Evolutionary conservation across 1,140 invertebrate species (phyloP).

Genomic region (Musca vetustissima): DNA sequence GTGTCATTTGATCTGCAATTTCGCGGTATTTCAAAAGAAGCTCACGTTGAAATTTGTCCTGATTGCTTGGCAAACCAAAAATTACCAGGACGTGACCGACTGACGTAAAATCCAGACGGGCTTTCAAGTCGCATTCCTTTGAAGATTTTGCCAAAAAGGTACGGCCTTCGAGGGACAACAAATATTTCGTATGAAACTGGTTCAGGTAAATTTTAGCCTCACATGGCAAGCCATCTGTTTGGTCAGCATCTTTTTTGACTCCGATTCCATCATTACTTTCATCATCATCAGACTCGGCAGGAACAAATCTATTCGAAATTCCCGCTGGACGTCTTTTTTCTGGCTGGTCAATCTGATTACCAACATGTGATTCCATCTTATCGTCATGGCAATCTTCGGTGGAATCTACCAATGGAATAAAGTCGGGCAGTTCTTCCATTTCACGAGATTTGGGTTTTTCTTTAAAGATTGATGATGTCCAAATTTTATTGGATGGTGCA

Average conservation of each 20-base stretch:
- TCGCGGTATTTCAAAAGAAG: conserved; percentile 53
- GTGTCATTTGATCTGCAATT: conserved; percentile 33
- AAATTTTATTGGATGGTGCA: no score
- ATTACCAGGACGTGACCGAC: conserved; percentile 57
- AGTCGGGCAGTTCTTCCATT: conserved; percentile 39
- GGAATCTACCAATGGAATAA: conserved; percentile 38
- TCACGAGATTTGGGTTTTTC: conserved; percentile 6
- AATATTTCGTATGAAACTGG: conserved; percentile 54
- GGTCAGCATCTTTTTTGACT: not conserved
- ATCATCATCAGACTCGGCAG: conserved; percentile 26
- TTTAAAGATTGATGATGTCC: no score
- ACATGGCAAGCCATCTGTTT: conserved; percentile 34
- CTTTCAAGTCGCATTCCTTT: conserved; percentile 54
- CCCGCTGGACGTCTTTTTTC: not conserved
- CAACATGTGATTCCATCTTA: not conserved
- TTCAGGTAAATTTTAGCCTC: conserved; percentile 57
- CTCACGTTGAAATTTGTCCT: conserved; percentile 57
- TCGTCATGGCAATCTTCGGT: not conserved
- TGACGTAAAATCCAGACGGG: conserved; percentile 51
- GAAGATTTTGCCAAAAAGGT: conserved; percentile 51
- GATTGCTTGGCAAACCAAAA: conserved; percentile 56
- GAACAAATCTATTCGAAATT: conserved; percentile 26
- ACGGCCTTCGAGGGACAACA: conserved; percentile 56
- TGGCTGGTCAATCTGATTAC: not conserved
- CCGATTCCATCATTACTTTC: conserved; percentile 1